phyloP scores from a whole-genome alignment of 2,888 invertebrate genomes.

The Stegophylla sp. region DNA sequence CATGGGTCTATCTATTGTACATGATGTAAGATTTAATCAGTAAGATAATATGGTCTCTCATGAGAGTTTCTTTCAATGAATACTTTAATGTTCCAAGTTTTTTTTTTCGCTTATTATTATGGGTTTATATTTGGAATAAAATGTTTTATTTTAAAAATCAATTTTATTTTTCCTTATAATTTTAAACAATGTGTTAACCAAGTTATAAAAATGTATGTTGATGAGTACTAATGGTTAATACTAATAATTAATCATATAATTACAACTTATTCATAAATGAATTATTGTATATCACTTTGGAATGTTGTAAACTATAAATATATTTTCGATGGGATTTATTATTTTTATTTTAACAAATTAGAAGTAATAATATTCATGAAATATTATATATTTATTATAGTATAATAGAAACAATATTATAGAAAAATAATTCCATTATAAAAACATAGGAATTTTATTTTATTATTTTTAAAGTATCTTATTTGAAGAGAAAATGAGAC shows the following conservation, averaged over 20 bases:
- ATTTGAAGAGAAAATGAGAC: no score
- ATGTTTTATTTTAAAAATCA: conserved; percentile 2
- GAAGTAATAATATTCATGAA: no score
- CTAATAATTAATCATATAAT: conserved; percentile 22
- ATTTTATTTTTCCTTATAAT: conserved; percentile 6
- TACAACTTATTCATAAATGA: conserved; percentile 20
- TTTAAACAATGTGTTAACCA: conserved; percentile 14
- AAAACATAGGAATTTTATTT: no score
- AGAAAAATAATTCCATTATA: no score
- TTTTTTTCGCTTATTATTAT: conserved; percentile 3
- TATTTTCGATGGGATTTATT: conserved; percentile 28
- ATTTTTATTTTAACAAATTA: background rate
- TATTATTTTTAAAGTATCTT: no score
- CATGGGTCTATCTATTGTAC: no score
- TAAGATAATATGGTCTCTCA: background rate
- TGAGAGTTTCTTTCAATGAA: background rate
- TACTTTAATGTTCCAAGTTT: background rate
- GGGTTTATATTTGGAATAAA: background rate
- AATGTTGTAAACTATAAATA: conserved; percentile 31
- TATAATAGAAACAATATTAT: no score
- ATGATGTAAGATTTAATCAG: no score
- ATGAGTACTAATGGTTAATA: conserved; percentile 7
- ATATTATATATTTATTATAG: no score
- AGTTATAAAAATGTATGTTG: conserved; percentile 7
- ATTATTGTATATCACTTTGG: conserved; percentile 23